These are phyloP conservation scores for Microtus ochrogaster DNA, from an alignment of 2,113 vertebrate species.

Conservation along the genomic window DNA sequence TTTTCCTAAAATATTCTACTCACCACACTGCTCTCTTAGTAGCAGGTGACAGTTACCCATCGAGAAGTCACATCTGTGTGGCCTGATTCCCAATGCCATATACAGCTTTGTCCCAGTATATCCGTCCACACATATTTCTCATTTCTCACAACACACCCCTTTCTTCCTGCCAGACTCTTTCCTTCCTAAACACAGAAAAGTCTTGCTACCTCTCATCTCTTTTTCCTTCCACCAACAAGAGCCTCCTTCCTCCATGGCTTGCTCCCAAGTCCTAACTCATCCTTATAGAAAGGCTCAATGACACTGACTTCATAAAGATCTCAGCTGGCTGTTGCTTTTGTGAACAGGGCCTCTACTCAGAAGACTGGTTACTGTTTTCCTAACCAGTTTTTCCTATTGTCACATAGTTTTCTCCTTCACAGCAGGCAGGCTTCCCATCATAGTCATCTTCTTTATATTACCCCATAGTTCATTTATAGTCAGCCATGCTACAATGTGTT, in stretches of 20 bases:
- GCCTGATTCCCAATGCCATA: neutral
- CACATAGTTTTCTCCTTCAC: neutral
- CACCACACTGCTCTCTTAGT: neutral
- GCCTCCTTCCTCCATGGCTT: neutral
- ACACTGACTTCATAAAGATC: neutral
- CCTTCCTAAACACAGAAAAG: neutral
- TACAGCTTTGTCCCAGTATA: neutral
- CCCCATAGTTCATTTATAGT: neutral
- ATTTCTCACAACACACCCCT: neutral
- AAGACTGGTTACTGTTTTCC: neutral
- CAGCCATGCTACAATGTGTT: neutral
- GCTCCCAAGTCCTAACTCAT: neutral
- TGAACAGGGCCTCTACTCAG: neutral
- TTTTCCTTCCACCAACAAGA: neutral
- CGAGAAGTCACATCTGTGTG: neutral
- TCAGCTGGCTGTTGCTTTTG: neutral
- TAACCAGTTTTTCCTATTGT: neutral
- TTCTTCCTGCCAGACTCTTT: neutral
- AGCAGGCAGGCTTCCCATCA: neutral
- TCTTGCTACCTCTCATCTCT: neutral
- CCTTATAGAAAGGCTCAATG: neutral
- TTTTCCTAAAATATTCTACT: slow-evolving; percentile 1
- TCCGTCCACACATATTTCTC: neutral
- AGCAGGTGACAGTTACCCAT: neutral
- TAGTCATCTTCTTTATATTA: neutral